Evolutionary conservation across 1,140 invertebrate species (phyloP).

Genomic region (Asobara japonica): DNA sequence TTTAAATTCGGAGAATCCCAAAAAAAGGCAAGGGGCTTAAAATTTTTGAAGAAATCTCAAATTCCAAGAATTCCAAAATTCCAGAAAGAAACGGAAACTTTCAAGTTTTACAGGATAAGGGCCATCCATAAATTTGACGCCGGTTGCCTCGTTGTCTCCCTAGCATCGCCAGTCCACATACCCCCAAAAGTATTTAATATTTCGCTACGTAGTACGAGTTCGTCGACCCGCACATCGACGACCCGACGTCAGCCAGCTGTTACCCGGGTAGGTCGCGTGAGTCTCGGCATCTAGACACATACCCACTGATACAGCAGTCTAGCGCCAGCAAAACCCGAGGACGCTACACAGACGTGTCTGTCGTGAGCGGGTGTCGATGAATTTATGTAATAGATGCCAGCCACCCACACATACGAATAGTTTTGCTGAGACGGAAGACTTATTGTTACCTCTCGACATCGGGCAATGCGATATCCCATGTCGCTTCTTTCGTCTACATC

Average conservation of each 20-base stretch:
- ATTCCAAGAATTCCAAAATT: too few species aligned
- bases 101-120: too few species aligned
- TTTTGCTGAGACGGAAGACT: not conserved
- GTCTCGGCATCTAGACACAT: not conserved
- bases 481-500: not conserved
- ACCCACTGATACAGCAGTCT: not conserved
- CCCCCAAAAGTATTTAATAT: not conserved
- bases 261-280: not conserved
- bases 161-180: too few species aligned
- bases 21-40: too few species aligned
- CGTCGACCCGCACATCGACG: not conserved
- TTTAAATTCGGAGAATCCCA: too few species aligned
- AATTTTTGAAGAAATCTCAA: too few species aligned
- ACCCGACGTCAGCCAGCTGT: not conserved
- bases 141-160: too few species aligned
- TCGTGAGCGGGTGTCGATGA: conserved; percentile 11
- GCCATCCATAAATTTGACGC: too few species aligned
- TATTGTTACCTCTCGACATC: not conserved
- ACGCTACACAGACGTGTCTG: conserved; percentile 3
- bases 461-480: not conserved
- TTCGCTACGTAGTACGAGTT: not conserved
- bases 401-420: not conserved
- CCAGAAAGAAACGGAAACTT: too few species aligned
- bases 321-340: not conserved
- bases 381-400: conserved; percentile 25